Base-by-base conservation (phyloP, 2,888 invertebrate genomes). In the Spatulosminthurus flaviceps region DNA sequence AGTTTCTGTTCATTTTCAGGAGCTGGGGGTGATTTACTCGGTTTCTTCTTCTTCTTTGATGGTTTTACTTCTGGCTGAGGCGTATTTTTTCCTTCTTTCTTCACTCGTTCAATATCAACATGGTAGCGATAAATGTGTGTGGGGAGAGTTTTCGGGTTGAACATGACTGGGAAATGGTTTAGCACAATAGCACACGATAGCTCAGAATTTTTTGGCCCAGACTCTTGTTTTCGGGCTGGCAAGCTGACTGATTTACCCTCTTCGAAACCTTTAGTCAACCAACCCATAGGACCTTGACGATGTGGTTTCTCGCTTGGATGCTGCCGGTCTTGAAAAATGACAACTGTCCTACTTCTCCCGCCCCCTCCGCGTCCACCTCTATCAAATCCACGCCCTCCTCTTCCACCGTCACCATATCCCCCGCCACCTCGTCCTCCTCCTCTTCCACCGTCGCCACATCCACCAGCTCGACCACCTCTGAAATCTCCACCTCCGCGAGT, bases 161-260 rank as follows among this genome's bases (percentile, higher is more conserved):
- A 51, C 51, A 51, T 51, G 22, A 72, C 66, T 1, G 69, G 70
- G 60, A 78, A 78, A 28, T 78, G 78, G 43, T 78, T 78, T 16
- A 78, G n/a, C 0, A 28, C 9, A 11, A 78, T 64, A 1, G 24
- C 11, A 16, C 24, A 28, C n/a, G 43, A 13, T 7, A 0, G 7
- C 0, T 13, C 41, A 16, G 24, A 64, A 42, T 60, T 72, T 41
- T 28, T 42, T 0, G 42, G 34, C 9, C 34, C 70, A 1, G 24
- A 16, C 16, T 78, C 66, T 22, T 24, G 16, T 28, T 66, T 72
- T 22, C 78, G 21, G 13, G 13, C 0, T 4, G 78, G 78, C n/a
- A n/a, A n/a, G n/a, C n/a, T n/a, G n/a, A n/a, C n/a, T n/a, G n/a
- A 24, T 9, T 64, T 24, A 1, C 21, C 28, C 21, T 78, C 78